phyloP scores from a whole-genome alignment of 2,888 invertebrate species.

The Linyphia triangularis region DNA sequence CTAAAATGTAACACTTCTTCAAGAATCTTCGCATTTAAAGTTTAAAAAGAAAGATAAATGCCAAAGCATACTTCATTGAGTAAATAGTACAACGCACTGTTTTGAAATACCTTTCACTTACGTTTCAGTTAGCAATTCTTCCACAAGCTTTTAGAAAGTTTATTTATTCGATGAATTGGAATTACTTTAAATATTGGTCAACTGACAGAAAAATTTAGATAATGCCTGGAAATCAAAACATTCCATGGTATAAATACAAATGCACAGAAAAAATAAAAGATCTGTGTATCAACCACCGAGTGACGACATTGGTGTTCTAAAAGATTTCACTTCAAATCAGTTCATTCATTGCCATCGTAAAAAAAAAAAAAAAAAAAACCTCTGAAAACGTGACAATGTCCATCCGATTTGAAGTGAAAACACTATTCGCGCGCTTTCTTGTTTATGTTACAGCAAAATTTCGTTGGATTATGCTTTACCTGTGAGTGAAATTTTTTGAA shows the following conservation, averaged over 20 bases:
- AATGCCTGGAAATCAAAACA: slow-evolving; percentile 11
- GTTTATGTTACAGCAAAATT: no score
- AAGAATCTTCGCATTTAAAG: no score
- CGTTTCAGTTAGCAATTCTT: not conserved
- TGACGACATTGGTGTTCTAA: not conserved
- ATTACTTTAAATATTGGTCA: not conserved
- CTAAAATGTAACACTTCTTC: no score
- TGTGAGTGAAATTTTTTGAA: no score
- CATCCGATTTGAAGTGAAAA: not conserved
- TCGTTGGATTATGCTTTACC: no score
- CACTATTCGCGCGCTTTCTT: not conserved
- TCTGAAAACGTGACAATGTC: not conserved
- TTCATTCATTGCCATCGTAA: not conserved
- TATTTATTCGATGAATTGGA: not conserved
- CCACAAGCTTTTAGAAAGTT: not conserved
- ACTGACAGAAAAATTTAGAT: not conserved
- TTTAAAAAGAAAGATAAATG: no score
- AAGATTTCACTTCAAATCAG: not conserved
- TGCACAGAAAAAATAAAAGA: slow-evolving; percentile 11
- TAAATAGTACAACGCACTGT: not conserved
- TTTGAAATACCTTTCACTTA: not conserved
- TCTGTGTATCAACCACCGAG: not conserved
- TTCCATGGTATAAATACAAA: slow-evolving; percentile 24
- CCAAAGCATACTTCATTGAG: no score
- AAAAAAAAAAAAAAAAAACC: no score